Evolutionary conservation across 1,140 invertebrate species (phyloP).

Genomic region (Trachelipus rathkii): DNA sequence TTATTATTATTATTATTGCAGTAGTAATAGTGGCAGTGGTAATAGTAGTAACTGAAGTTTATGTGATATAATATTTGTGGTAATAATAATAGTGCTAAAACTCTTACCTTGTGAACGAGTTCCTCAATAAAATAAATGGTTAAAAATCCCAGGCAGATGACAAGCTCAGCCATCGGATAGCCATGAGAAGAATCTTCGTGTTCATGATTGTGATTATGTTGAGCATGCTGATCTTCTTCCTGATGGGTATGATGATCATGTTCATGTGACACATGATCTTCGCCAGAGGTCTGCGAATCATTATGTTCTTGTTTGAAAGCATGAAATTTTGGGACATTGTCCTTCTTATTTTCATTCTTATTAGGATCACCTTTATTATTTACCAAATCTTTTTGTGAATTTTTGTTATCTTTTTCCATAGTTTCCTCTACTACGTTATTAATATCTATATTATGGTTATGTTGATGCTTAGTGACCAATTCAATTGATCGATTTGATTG

Average conservation of each 20-base stretch:
- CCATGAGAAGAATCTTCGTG: not conserved
- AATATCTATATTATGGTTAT: no score
- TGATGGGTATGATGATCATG: not conserved
- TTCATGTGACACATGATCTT: not conserved
- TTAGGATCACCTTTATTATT: not conserved
- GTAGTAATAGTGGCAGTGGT: no score
- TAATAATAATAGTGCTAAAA: no score
- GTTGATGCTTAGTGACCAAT: no score
- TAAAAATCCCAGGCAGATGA: conserved; percentile 72
- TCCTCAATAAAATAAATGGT: conserved; percentile 74
- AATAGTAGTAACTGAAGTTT: no score
- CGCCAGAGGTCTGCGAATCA: not conserved
- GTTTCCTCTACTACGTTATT: no score
- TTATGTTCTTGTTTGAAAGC: not conserved
- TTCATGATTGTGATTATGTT: conserved; percentile 25
- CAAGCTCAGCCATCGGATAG: conserved; percentile 62
- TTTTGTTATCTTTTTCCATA: no score
- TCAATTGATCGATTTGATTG: no score
- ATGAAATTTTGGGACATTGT: not conserved
- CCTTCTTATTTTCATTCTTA: not conserved
- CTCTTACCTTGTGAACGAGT: conserved; percentile 51
- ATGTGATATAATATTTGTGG: no score
- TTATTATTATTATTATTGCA: no score
- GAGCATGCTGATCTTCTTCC: not conserved
- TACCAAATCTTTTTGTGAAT: no score